phyloP scores from a whole-genome alignment of 2,113 vertebrate species.

The Ibidorhyncha struthersii region DNA sequence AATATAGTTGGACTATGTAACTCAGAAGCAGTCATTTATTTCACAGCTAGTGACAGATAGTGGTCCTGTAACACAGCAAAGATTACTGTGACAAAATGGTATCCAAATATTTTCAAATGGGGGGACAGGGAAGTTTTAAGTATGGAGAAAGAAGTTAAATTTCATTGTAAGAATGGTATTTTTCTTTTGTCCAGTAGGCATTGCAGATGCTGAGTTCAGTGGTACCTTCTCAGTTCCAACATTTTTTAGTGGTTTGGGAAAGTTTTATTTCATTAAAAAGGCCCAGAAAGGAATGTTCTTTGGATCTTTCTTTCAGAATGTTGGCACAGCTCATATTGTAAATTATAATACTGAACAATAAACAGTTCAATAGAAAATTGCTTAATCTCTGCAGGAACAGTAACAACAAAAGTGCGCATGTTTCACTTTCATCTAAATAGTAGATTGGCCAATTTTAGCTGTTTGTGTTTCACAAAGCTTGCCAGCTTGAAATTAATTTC shows the following conservation, averaged over 20 bases:
- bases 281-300: neutral
- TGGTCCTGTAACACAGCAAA: neutral
- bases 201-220: neutral
- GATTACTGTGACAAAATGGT: neutral
- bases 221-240: neutral
- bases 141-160: neutral
- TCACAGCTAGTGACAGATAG: conserved; percentile 13
- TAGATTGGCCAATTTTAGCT: neutral
- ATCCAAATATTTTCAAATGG: conserved; percentile 29
- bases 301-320: neutral
- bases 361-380: neutral
- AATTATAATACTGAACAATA: neutral
- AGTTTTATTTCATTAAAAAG: neutral
- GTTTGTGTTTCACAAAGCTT: neutral
- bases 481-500: neutral
- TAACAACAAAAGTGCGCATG: neutral
- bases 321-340: neutral
- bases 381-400: neutral
- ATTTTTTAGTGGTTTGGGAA: neutral
- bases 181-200: neutral
- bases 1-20: neutral
- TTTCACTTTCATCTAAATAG: neutral
- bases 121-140: neutral
- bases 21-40: conserved; percentile 15
- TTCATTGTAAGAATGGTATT: neutral